Percentiles rank a stretch among this genome's conserved stretches.
These are phyloP conservation scores for Cylas formicarius DNA, from an alignment of 1,140 invertebrate species.

Conservation along the genomic window DNA sequence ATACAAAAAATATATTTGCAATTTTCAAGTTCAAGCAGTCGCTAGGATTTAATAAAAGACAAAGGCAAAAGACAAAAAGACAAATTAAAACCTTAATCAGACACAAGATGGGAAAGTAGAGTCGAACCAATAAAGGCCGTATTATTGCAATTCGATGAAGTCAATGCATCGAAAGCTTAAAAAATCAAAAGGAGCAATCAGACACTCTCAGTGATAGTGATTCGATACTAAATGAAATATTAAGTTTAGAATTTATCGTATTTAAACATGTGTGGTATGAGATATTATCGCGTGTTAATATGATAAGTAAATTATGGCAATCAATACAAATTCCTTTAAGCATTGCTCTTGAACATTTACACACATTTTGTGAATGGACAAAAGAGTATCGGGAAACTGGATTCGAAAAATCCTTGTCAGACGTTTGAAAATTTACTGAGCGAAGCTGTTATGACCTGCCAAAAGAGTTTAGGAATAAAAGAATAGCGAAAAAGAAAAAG, in stretches of 20 bases:
- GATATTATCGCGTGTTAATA: constrained; percentile 28
- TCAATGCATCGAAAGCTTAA: constrained; percentile 29
- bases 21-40: constrained; percentile 20
- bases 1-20: constrained; percentile 19
- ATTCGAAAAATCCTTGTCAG: constrained; percentile 23
- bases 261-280: constrained; percentile 30
- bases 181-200: constrained; percentile 28
- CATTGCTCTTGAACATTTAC: constrained; percentile 25
- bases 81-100: constrained; percentile 22
- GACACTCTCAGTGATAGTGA: constrained; percentile 29
- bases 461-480: constrained; percentile 22
- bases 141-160: constrained; percentile 31
- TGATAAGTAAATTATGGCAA: constrained; percentile 32
- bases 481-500: constrained; percentile 22
- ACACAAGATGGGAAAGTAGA: constrained; percentile 26
- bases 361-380: constrained; percentile 19
- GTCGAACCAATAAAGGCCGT: constrained; percentile 20
- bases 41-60: constrained; percentile 21
- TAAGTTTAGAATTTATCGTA: constrained; percentile 32
- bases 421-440: constrained; percentile 22
- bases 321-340: constrained; percentile 24
- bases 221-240: constrained; percentile 28
- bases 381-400: constrained; percentile 24
- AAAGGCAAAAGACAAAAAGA: constrained; percentile 17
- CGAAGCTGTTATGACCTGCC: constrained; percentile 22